Conservation (phyloP, 2,888 invertebrate genomes). For the Epistrophe eligans region DNA sequence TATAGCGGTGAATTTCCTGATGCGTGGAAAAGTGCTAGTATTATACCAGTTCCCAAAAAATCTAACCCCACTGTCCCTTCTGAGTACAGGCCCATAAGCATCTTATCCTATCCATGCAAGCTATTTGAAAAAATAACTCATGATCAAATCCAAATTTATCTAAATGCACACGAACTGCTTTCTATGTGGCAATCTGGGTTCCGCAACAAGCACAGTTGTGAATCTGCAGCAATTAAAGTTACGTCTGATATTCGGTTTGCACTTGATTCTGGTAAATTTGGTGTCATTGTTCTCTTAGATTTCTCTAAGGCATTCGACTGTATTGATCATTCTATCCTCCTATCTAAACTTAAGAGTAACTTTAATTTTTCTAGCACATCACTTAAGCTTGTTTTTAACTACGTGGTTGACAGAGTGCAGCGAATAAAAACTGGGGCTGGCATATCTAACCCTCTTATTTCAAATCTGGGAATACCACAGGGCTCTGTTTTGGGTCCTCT, state of each 20-base stretch:
- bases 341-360: background rate
- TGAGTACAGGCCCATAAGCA: too few species aligned
- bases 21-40: too few species aligned
- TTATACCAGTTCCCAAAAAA: too few species aligned
- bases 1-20: too few species aligned
- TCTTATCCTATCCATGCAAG: too few species aligned
- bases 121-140: conserved; percentile 16
- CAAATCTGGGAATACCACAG: background rate
- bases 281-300: background rate
- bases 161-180: background rate
- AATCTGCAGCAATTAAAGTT: background rate
- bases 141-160: conserved; percentile 2
- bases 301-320: conserved; percentile 10
- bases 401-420: background rate
- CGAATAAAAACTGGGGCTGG: background rate
- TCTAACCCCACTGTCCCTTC: too few species aligned
- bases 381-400: background rate
- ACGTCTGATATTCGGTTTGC: background rate
- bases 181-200: conserved; percentile 15
- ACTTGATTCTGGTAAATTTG: background rate
- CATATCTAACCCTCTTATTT: background rate
- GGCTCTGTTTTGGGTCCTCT: background rate
- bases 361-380: background rate
- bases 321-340: conserved; percentile 21
- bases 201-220: too few species aligned